Base-by-base conservation (phyloP, 2,888 invertebrate genomes). In the Pedicia rivosa region DNA sequence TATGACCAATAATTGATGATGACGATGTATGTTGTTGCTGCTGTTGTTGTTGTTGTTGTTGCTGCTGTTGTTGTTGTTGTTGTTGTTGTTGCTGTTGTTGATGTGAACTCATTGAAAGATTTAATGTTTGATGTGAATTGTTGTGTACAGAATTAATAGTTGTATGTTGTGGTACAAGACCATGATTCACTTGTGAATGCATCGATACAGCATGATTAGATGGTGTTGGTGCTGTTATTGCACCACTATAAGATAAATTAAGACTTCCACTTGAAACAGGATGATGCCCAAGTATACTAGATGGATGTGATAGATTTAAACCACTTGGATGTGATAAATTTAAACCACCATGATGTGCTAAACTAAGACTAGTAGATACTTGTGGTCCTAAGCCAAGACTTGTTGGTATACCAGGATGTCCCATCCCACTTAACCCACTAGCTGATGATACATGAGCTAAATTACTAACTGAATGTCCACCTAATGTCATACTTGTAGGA, bases 261-360 rank as follows among this genome's bases (percentile, higher is more conserved):
- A 35, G 10, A 25, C 16, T 35, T 35, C 59, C 59, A 2, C 57
- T 52, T 44, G 57, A 57, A 15, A 59, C 46, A 15, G 56, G 54
- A 25, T 53, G 51, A 45, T 59, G 58, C 1, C 56, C 47, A 7
- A 59, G 40, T 22, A 58, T 45, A 35, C 35, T 44, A 8, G 39
- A 24, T 16, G 40, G 39, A 34, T 43, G 43, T 12, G 38, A 40
- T 22, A 41, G 54, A 4, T 56, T 53, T 7, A 54, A 48, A 2
- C 53, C 54, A 17, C 55, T 53, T 44, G 59, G 57, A 48, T 60
- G 60, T 3, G 53, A 41, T 1, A 59, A 43, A 31, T 35, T 35
- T 25, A 39, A 35, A 9, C 32, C 35, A 17, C 15, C 15, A 9
- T 28, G 35, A 15, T 35, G 39, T 12, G 19, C 34, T 9, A 34